Evolutionary conservation across 2,797 vertebrate species (phyloP).

Genomic region (Simalia tracyae): DNA sequence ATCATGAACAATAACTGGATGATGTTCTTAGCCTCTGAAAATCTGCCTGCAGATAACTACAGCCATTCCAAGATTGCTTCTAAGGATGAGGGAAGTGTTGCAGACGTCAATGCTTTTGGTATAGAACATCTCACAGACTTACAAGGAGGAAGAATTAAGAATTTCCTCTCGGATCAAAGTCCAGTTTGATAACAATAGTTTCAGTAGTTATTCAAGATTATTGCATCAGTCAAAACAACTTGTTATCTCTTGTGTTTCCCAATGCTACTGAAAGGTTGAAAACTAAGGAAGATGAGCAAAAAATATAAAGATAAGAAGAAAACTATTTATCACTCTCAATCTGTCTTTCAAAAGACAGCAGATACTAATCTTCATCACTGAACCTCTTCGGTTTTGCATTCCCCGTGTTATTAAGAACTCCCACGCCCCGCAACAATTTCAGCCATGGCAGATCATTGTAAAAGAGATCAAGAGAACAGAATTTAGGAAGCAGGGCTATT

Average conservation of each 20-base stretch:
- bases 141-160: slow-evolving; percentile 30
- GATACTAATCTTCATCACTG: not conserved
- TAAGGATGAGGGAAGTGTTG: not conserved
- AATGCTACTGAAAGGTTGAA: slow-evolving; percentile 32
- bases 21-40: not conserved
- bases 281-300: slow-evolving; percentile 29
- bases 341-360: not conserved
- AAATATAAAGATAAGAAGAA: not conserved
- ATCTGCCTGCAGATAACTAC: not conserved
- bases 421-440: too few species aligned
- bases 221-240: slow-evolving; percentile 23
- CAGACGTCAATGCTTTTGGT: not conserved
- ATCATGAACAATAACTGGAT: not conserved
- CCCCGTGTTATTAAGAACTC: not conserved
- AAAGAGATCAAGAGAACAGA: too few species aligned
- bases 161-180: not conserved
- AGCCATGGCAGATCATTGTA: too few species aligned
- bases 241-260: not conserved
- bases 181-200: slow-evolving; percentile 2
- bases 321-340: not conserved
- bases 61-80: not conserved
- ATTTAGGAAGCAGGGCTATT: too few species aligned
- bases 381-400: not conserved
- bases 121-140: slow-evolving; percentile 16
- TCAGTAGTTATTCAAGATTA: not conserved